Percentiles rank a stretch among this genome's conserved stretches.
Conservation (phyloP, 2,797 vertebrate species). For the Otolemur crassicaudatus region DNA sequence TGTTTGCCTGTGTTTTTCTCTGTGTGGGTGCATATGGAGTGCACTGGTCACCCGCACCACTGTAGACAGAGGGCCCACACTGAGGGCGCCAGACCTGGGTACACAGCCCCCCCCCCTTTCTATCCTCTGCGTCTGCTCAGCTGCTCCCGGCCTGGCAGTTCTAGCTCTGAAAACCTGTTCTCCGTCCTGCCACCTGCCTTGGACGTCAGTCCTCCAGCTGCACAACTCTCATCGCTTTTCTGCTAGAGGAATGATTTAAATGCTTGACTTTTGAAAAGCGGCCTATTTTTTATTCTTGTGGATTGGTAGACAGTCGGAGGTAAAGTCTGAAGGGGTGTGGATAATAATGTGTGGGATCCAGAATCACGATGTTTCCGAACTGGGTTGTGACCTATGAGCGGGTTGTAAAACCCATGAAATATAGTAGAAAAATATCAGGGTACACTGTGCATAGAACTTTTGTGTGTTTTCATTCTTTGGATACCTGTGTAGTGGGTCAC, state of each 20-base stretch:
- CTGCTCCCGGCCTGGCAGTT: too few relatives aligned
- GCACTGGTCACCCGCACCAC: background rate
- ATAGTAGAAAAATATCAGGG: background rate
- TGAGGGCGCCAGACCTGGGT: background rate
- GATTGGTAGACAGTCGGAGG: background rate
- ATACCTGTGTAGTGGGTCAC: background rate
- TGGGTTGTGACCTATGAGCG: background rate
- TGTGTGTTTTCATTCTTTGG: background rate
- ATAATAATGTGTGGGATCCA: background rate
- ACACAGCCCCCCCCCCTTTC: background rate
- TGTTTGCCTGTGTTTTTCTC: too few relatives aligned
- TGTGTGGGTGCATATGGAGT: too few relatives aligned
- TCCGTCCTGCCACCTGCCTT: too few relatives aligned
- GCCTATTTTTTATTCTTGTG: background rate
- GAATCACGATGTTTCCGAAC: background rate
- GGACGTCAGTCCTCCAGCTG: background rate
- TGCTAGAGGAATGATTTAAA: background rate
- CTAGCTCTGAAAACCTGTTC: too few relatives aligned
- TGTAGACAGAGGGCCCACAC: background rate
- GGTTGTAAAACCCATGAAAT: background rate
- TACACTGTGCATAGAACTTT: background rate
- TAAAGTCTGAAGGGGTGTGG: background rate
- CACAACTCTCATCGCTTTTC: background rate
- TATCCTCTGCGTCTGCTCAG: too few relatives aligned
- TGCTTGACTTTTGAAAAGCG: background rate